These are phyloP conservation scores for Ethmia dodecea DNA, from an alignment of 2,888 invertebrate genomes.

Conservation along the genomic window DNA sequence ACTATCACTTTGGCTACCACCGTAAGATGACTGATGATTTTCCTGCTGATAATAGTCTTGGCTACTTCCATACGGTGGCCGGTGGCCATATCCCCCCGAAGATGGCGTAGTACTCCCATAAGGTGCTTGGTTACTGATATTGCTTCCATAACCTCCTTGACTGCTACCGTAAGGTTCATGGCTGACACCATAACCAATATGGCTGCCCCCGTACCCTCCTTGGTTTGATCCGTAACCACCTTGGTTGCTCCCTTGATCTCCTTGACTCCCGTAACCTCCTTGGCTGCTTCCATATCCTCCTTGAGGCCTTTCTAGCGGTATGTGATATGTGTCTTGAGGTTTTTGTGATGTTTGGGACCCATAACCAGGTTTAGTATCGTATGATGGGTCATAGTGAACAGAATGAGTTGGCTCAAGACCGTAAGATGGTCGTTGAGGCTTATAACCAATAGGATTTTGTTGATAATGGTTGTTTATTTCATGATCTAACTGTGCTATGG, in stretches of 20 bases:
- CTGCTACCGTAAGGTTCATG: constrained; percentile 19
- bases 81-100: constrained; percentile 2
- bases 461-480: constrained; percentile 19
- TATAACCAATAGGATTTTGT: not conserved
- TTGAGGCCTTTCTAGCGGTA: constrained; percentile 8
- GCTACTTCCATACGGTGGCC: not conserved
- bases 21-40: constrained; percentile 8
- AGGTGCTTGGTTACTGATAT: too few relatives aligned
- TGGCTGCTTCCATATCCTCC: constrained; percentile 10
- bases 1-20: constrained; percentile 2
- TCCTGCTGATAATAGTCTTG: not conserved
- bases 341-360: constrained; percentile 20
- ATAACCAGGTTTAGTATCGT: constrained; percentile 1
- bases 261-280: constrained; percentile 9
- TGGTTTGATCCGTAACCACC: constrained; percentile 17
- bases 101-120: constrained; percentile 2
- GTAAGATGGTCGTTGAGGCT: constrained; percentile 6
- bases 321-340: constrained; percentile 17
- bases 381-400: not conserved
- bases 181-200: constrained; percentile 16
- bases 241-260: constrained; percentile 9
- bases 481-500: constrained; percentile 26
- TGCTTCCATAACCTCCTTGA: constrained; percentile 9
- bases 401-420: not conserved
- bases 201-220: constrained; percentile 8